Percentiles rank a stretch among this genome's conserved stretches.
Conservation (phyloP, 2,888 invertebrate genomes). For the Drosophila picticornis region DNA sequence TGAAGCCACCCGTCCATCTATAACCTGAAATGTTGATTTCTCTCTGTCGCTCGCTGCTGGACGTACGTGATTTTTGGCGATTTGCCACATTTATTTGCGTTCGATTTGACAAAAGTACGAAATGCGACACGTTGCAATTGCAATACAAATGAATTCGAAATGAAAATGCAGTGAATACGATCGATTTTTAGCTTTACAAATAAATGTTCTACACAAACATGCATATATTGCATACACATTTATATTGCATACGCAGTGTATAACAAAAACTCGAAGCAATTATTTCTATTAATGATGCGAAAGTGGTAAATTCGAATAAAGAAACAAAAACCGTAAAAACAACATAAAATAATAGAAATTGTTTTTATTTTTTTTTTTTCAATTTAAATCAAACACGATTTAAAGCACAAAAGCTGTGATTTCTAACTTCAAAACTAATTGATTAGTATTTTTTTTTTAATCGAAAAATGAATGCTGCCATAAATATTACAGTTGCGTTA, state of each 20-base stretch:
- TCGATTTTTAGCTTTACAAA: neutral
- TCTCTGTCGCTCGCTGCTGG: constrained; percentile 14
- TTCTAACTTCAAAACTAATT: neutral
- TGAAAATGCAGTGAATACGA: neutral
- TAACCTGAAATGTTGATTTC: constrained; percentile 10
- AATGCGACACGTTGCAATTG: constrained; percentile 2
- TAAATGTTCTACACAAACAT: neutral
- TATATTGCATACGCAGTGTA: neutral
- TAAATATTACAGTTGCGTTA: neutral
- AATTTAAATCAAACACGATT: neutral
- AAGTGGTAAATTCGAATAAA: neutral
- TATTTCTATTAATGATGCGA: neutral
- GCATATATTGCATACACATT: neutral
- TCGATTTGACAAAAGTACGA: constrained; percentile 14
- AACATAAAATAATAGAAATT: neutral
- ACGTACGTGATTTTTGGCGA: constrained; percentile 71
- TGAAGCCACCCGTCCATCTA: neutral
- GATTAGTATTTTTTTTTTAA: neutral
- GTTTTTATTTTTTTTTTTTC: neutral
- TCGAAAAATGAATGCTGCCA: neutral
- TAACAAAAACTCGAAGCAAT: neutral
- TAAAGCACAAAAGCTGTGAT: neutral
- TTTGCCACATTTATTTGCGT: constrained; percentile 69
- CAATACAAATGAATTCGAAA: neutral
- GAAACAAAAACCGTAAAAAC: neutral